phyloP scores from a whole-genome alignment of 2,888 invertebrate species.

The Cylloceria caligata region DNA sequence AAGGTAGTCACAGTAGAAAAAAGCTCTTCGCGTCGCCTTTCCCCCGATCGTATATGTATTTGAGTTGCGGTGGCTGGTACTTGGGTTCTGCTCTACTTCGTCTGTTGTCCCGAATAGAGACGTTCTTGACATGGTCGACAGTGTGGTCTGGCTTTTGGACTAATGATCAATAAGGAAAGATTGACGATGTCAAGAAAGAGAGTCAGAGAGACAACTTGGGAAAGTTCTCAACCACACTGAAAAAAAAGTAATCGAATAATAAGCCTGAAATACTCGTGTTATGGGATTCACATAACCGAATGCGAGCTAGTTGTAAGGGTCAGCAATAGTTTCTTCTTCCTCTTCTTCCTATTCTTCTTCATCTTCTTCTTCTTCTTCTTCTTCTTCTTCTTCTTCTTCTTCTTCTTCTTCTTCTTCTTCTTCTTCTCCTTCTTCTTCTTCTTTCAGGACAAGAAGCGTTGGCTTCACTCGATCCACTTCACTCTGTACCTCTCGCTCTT shows the following conservation, averaged over 20 bases:
- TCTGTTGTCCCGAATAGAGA: slow-evolving; percentile 60
- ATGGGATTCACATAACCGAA: neutral
- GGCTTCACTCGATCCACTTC: neutral
- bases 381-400: too few relatives aligned
- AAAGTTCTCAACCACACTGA: slow-evolving; percentile 63
- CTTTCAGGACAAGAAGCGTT: neutral
- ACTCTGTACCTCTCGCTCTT: neutral
- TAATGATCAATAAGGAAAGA: slow-evolving; percentile 62
- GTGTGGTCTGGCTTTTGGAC: slow-evolving; percentile 57
- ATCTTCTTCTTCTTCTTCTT: too few relatives aligned
- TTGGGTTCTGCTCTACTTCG: neutral
- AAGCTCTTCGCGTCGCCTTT: too few relatives aligned
- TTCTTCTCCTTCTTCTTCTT: neutral
- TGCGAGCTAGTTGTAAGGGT: neutral
- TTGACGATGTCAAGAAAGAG: slow-evolving; percentile 29
- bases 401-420: too few relatives aligned
- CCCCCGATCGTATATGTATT: too few relatives aligned
- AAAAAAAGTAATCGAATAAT: slow-evolving; percentile 29
- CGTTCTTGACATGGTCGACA: slow-evolving; percentile 68
- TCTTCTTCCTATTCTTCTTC: neutral
- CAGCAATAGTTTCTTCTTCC: neutral
- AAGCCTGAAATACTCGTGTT: neutral
- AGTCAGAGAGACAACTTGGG: slow-evolving; percentile 45
- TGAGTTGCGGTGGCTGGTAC: too few relatives aligned
- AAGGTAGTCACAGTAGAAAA: too few relatives aligned